Conservation (phyloP, 2,797 vertebrate genomes). For the Galago senegalensis region DNA sequence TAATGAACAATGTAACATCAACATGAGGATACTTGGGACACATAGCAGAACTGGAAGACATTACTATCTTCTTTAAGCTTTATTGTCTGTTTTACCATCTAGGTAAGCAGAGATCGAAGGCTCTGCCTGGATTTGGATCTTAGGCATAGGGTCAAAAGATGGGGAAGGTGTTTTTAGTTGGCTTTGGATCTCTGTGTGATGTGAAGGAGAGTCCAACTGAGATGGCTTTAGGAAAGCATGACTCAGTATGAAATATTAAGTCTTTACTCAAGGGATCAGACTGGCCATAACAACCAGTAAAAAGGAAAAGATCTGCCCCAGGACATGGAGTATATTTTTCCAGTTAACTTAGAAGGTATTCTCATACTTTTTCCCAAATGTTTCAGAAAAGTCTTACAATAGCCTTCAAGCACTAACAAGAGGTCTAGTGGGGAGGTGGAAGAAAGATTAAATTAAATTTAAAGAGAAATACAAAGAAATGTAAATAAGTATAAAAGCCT, state of each 20-base stretch:
- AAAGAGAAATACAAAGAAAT: conserved; percentile 37
- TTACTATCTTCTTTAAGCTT: background rate
- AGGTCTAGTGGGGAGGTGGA: background rate
- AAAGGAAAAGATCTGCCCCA: background rate
- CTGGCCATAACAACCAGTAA: background rate
- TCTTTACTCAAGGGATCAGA: background rate
- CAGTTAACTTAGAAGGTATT: conserved; percentile 7
- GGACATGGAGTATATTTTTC: background rate
- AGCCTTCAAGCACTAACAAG: conserved; percentile 13
- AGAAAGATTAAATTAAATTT: background rate
- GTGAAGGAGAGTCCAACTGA: background rate
- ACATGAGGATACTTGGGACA: background rate
- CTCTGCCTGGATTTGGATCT: background rate
- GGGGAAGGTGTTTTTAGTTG: background rate
- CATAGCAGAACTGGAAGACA: background rate
- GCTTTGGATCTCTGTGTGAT: background rate
- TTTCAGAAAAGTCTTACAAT: background rate
- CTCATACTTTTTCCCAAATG: background rate
- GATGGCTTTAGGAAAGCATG: background rate
- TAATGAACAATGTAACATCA: background rate
- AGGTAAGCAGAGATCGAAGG: background rate
- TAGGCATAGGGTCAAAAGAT: background rate
- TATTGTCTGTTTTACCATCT: background rate
- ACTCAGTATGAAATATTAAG: background rate
- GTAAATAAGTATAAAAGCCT: conserved; percentile 25